A percentile compares a stretch with the other conserved stretches of the same genome.
These are phyloP conservation scores for Gobionotothen gibberifrons DNA, from an alignment of 2,797 vertebrate species.

Conservation along the genomic window DNA sequence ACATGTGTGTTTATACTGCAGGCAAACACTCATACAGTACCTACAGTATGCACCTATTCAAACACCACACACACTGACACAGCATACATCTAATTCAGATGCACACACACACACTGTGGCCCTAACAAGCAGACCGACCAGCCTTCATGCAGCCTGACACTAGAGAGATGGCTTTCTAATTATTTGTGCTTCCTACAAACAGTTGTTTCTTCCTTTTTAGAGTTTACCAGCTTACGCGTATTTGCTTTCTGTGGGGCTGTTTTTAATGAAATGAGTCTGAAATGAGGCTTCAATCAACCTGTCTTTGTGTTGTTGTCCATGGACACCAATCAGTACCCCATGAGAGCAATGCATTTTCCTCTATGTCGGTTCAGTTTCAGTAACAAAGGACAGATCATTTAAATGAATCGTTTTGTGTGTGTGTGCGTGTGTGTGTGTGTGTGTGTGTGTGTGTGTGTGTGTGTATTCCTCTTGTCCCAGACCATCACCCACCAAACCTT, in stretches of 20 bases:
- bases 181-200: conserved; percentile 69
- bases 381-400: conserved; percentile 41
- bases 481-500: conserved; percentile 22
- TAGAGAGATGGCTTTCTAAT: conserved; percentile 65
- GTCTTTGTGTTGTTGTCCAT: conserved; percentile 38
- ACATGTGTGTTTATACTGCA: conserved; percentile 16
- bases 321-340: conserved; percentile 56
- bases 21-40: conserved; percentile 11
- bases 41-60: neutral
- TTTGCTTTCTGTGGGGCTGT: conserved; percentile 13
- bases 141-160: conserved; percentile 50
- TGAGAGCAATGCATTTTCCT: conserved; percentile 67
- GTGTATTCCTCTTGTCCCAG: conserved; percentile 36
- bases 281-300: conserved; percentile 72
- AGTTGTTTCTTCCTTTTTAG: conserved; percentile 69
- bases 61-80: conserved; percentile 34
- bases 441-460: conserved; percentile 8
- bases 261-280: conserved; percentile 53
- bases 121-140: conserved; percentile 64
- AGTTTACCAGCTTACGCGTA: conserved; percentile 58
- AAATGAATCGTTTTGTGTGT: conserved; percentile 25
- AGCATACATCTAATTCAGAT: conserved; percentile 42
- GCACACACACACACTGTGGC: conserved; percentile 26
- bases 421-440: conserved; percentile 4
- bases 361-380: conserved; percentile 52